These are phyloP conservation scores for Rhineura floridana DNA, from an alignment of 2,113 vertebrate species.

Conservation along the genomic window DNA sequence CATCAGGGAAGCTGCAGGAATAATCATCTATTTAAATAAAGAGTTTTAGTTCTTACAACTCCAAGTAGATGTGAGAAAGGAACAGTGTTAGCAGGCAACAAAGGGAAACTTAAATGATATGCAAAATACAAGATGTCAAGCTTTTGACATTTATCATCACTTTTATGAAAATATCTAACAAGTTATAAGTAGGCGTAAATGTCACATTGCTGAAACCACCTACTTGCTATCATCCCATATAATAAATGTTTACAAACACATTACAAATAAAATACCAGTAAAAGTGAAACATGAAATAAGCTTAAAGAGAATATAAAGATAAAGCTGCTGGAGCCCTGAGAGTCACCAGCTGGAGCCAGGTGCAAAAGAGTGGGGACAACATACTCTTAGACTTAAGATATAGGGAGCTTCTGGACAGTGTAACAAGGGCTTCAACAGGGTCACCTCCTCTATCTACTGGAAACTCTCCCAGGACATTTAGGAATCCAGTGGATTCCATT, in stretches of 20 bases:
- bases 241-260: conserved; percentile 65
- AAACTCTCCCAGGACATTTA: too few species aligned
- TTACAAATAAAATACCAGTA: conserved; percentile 32
- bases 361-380: too few species aligned
- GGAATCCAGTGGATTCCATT: too few species aligned
- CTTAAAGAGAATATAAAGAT: conserved; percentile 13
- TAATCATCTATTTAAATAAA: background rate
- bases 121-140: conserved; percentile 60
- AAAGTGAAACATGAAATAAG: conserved; percentile 42
- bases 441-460: too few species aligned
- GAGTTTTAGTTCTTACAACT: background rate
- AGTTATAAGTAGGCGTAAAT: conserved; percentile 62
- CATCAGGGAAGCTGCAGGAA: background rate
- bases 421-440: too few species aligned
- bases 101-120: conserved; percentile 19
- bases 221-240: conserved; percentile 52
- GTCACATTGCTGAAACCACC: conserved; percentile 57
- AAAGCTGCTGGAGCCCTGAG: too few species aligned
- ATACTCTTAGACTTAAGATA: too few species aligned
- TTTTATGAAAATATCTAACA: conserved; percentile 58
- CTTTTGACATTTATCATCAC: conserved; percentile 52
- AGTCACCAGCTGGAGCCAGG: too few species aligned
- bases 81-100: conserved; percentile 4
- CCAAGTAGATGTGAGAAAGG: background rate
- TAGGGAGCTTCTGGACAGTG: too few species aligned